Evolutionary conservation across 2,888 invertebrate species (phyloP).

Genomic region (Cephus sareptanus): DNA sequence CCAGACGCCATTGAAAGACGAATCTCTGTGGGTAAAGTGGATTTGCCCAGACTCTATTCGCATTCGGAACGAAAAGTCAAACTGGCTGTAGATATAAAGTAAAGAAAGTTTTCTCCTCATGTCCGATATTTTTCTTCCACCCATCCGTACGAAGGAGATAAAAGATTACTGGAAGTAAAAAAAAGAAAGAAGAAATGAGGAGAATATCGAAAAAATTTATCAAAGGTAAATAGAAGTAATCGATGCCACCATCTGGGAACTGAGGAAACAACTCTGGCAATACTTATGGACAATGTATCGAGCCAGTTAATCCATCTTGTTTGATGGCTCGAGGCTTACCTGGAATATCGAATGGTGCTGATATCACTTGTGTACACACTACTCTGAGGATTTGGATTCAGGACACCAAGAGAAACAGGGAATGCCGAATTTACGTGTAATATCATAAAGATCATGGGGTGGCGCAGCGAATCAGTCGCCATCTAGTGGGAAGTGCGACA

Average conservation of each 20-base stretch:
- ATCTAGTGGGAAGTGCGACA: neutral
- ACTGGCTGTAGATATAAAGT: neutral
- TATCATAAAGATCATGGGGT: neutral
- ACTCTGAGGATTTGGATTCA: neutral
- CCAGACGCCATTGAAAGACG: no score
- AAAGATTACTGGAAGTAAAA: neutral
- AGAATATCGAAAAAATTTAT: neutral
- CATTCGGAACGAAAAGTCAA: neutral
- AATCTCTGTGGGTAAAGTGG: neutral
- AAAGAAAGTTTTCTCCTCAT: neutral
- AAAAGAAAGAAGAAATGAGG: neutral
- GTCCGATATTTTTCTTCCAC: neutral
- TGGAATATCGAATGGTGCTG: neutral
- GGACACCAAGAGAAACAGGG: neutral
- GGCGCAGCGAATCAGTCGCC: conserved; percentile 2
- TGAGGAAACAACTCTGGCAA: neutral
- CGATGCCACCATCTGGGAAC: neutral
- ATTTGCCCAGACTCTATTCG: neutral
- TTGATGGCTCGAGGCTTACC: neutral
- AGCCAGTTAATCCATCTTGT: neutral
- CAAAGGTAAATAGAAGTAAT: neutral
- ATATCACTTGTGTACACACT: neutral
- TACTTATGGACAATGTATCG: neutral
- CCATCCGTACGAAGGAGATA: neutral
- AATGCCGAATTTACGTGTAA: neutral